A percentile compares a stretch with the other conserved stretches of the same genome.
phyloP scores from a whole-genome alignment of 2,113 vertebrate genomes.

The Actenoides lindsayi region DNA sequence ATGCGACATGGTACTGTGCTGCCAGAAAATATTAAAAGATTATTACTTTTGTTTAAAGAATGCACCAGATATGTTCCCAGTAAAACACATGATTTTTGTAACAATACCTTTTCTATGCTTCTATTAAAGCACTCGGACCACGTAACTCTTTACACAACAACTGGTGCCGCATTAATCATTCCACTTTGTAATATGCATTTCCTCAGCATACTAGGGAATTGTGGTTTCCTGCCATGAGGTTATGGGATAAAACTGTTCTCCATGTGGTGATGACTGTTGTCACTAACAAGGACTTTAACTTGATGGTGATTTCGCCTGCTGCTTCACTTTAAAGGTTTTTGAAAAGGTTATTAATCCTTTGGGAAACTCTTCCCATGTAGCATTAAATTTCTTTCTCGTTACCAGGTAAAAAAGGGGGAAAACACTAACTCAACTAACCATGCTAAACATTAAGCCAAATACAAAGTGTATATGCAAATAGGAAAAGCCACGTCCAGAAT shows the following conservation, averaged over 20 bases:
- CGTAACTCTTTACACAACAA: not conserved
- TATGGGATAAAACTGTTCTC: conserved; percentile 59
- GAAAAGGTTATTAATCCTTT: conserved; percentile 59
- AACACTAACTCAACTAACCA: conserved; percentile 45
- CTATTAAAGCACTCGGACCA: not conserved
- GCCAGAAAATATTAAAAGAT: conserved; percentile 74
- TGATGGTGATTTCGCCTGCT: conserved; percentile 71
- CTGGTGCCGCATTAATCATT: conserved; percentile 5
- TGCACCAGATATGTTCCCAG: conserved; percentile 39
- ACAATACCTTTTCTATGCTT: not conserved
- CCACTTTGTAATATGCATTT: conserved; percentile 35
- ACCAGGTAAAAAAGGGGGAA: conserved; percentile 39
- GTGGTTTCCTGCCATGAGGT: conserved; percentile 56
- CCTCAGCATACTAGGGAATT: conserved; percentile 50
- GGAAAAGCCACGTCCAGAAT: not conserved
- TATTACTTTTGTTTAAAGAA: conserved; percentile 72
- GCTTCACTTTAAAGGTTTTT: conserved; percentile 65
- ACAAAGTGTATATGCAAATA: not conserved
- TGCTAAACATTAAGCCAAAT: conserved; percentile 30
- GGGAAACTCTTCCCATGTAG: conserved; percentile 46
- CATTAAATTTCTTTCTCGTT: conserved; percentile 51
- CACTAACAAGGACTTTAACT: conserved; percentile 58
- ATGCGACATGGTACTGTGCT: conserved; percentile 54
- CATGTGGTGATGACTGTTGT: conserved; percentile 62
- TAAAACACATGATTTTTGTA: conserved; percentile 40